Evolutionary conservation across 2,888 invertebrate species (phyloP), one percentile per base, ranked within the genome.

Genomic region (Nephrotoma flavescens): DNA sequence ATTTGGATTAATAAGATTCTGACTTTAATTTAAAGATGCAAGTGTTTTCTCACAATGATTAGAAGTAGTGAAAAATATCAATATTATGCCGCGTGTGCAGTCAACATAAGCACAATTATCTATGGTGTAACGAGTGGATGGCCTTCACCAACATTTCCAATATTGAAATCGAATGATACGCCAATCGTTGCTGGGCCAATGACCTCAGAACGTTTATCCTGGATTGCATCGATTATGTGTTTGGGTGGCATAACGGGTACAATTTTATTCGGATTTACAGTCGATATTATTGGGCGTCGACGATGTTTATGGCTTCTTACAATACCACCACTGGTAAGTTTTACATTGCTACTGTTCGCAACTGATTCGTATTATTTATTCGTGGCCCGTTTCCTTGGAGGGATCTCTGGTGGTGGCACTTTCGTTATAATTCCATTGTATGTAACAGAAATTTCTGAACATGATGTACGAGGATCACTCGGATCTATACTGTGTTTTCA

Each of bases 401-500:
- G 91, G n/a, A 41, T 89, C 0, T 89, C 89, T 0, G 90, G 90
- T 0, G 91, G 91, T 1, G 91, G 89, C 3, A 86, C 87, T 86
- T 91, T 91, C 86, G 88, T 89, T 0, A 87, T 91, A 12, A 89
- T 91, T 3, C 91, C 91, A 3, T 88, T 90, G 31, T 91, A 91
- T 83, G 88, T 90, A 4, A 89, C 91, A 0, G 91, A 91, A 87
- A 88, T 91, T 84, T 89, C 91, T 0, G 89, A 91, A 83, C 90
- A 31, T 57, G 91, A 91, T 6, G 89, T 91, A n/a, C 91, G 91
- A 4, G 91, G 91, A 11, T 88, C 88, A 52, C 87, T 92, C 87
- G 92, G 92, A 5, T 91, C 91, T 2, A 88, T 90, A 4, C 45
- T 92, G 89, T 92, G 2, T 87, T 91, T 0, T 88, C 89, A 0